Base-by-base conservation (phyloP, 2,888 invertebrate genomes). In the Gymnosoma rotundatum region DNA sequence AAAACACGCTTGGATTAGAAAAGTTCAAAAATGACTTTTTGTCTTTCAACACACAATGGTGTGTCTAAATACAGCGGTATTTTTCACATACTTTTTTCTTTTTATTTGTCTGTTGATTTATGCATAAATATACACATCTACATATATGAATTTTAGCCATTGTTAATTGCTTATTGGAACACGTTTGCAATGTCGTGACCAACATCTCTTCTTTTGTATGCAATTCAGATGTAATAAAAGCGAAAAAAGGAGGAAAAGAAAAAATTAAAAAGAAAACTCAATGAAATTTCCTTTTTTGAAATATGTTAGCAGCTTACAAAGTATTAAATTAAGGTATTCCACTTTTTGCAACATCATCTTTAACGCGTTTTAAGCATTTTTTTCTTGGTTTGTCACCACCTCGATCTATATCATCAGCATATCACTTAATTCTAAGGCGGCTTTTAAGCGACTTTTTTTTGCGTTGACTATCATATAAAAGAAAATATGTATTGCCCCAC, bases 111-210 rank as follows among this genome's bases (percentile, higher is more conserved):
- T 75, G 21, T n/a, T 70, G 56, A 42, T 32, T 75, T 54, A 66
- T 42, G 1, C 12, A 12, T 42, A 42, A 42, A 81, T 12, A 42
- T 42, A 42, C 42, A 42, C 63, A 75, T 70, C 50, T 75, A 61
- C 69, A 83, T 79, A 61, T 73, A 83, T 79, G 83, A 79, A 69
- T 69, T 73, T 78, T 66, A 70, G 25, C 83, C 83, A 86, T 86
- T 86, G 86, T 86, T 86, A 86, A 86, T 86, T 86, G 86, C 83
- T 84, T 82, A 84, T 84, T 84, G 82, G 79, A 84, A 84, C 79
- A 86, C 83, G 84, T 76, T 82, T 79, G 75, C 83, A 85, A 76
- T 79, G 83, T 85, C 85, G 85, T 85, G 85, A 85, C 85, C 86
- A 86, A 82, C 66, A 82, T 79, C 75, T 83, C 58, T 42, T 63